phyloP scores from a whole-genome alignment of 2,888 invertebrate genomes.

The Drosophila lacicola region DNA sequence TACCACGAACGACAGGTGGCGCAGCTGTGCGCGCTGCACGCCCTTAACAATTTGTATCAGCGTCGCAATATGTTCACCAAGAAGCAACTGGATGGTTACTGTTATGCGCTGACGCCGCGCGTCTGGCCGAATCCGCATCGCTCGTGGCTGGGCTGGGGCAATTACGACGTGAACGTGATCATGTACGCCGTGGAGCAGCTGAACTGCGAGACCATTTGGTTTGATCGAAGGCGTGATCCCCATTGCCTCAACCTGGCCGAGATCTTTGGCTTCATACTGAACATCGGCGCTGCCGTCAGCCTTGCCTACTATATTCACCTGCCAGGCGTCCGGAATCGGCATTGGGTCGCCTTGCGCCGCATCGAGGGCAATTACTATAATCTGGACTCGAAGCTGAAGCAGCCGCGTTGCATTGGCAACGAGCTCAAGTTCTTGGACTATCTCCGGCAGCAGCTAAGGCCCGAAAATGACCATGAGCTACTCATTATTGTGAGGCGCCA shows the following conservation, averaged over 20 bases:
- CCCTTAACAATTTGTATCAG: constrained; percentile 56
- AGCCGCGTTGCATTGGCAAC: constrained; percentile 25
- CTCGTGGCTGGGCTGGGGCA: constrained; percentile 95
- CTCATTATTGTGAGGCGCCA: constrained; percentile 29
- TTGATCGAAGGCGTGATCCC: constrained; percentile 50
- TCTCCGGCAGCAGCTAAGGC: constrained; percentile 19
- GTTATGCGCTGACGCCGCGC: constrained; percentile 43
- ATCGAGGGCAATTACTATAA: constrained; percentile 39
- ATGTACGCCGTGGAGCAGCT: constrained; percentile 95
- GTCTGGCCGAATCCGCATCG: constrained; percentile 86
- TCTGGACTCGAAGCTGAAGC: constrained; percentile 46
- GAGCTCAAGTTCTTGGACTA: constrained; percentile 34
- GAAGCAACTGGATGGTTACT: constrained; percentile 45
- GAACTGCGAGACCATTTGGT: constrained; percentile 90
- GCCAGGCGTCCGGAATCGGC: constrained; percentile 30
- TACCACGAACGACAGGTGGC: constrained; percentile 54
- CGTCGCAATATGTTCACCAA: constrained; percentile 26
- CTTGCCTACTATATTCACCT: constrained; percentile 23
- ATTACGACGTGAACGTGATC: constrained; percentile 98
- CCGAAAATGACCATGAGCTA: constrained; percentile 28
- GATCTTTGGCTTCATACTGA: constrained; percentile 55
- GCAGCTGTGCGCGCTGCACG: constrained; percentile 45
- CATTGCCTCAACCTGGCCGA: constrained; percentile 30
- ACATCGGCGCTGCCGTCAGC: constrained; percentile 10
- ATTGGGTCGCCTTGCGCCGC: constrained; percentile 53